Evolutionary conservation across 2,113 vertebrate genomes (phyloP), one percentile per base, ranked within the genome.

Genomic region (Nothobranchius furzeri): DNA sequence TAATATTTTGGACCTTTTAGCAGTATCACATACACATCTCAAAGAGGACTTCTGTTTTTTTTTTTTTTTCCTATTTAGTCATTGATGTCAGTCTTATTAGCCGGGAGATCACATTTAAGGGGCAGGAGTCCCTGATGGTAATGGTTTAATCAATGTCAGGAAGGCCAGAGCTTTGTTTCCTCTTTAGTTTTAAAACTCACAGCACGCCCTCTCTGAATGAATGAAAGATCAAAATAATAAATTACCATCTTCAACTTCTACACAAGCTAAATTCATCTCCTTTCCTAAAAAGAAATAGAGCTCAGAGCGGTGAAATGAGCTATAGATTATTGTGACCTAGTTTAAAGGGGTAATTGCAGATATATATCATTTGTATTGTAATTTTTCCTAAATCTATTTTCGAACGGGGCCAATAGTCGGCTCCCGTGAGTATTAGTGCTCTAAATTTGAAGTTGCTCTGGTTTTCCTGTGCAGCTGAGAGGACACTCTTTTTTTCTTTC

Each of bases 1-100:
- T 90, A 73, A 90, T 90, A 87, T 89, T 89, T 85, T 77, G 61
- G 71, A 55, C 73, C 70, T 85, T 88, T 90, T 85, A 85, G 83
- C 64, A 0, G 51, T 57, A 79, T 71, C 66, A 56, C 68, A 15
- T 65, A 69, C 55, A 63, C 67, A 68, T 75, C 72, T 72, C 60
- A 14, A 69, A 24, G 72, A 78, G 55, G 68, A 77, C 67, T 40
- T 61, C 81, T 7, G n/a, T 9, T 30, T 55, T 55, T 36, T 15
- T 55, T 55, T 36, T 15, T 17, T 12, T 87, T 79, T 87, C 82
- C 82, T 78, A 88, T 88, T 64, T 12, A 75, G 75, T 74, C 75
- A 69, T 69, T 76, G 81, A 87, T 80, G 85, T 80, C 78, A 62
- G 65, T 79, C 76, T 90, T 86, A 90, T 90, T 91, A 90, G 78